Base-by-base conservation (phyloP, 2,113 vertebrate species). In the Apeltes quadracus region DNA sequence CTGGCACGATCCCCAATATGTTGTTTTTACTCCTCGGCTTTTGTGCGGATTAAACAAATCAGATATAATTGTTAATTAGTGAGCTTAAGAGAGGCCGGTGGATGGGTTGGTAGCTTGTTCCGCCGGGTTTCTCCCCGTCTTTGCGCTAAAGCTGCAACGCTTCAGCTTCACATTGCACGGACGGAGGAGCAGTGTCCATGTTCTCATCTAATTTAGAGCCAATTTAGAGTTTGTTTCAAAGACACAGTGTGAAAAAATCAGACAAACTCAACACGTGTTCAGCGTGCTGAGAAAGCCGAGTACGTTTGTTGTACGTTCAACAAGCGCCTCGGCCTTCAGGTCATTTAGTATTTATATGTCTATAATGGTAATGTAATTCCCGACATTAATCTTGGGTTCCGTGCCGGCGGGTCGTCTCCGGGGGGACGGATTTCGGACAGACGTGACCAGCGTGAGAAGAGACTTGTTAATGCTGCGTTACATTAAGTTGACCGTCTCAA, bases 401-500 rank as follows among this genome's bases (percentile, higher is more conserved):
- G 15, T 57, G 54, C 72, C 34, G 43, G 39, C 61, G 58, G 69
- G 25, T n/a, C 57, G 58, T 61, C 73, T 78, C n/a, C 36, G 41
- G 36, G 46, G 36, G 46, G 76, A 61, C 53, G 14, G 61, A 2
- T 61, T 74, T 73, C 8, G 66, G 51, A 76, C 59, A n/a, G 69
- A 74, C n/a, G 25, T 44, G 61, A 27, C 61, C 20, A 29, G 39
- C 61, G 27, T 59, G 46, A 55, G 62, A 67, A 70, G 14, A 27
- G 51, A 53, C 34, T 34, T 65, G 69, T 38, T 75, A 70, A 72
- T 23, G 43, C 59, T 51, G 39, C 55, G 48, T 50, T 71, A 69
- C 75, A 74, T 43, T 46, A 29, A 66, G 59, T 75, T 57, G 64
- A 71, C 53, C 18, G 53, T 75, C 76, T 76, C 12, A 76, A 70